phyloP scores from a whole-genome alignment of 1,140 invertebrate genomes.

The Orchestia grillus region DNA sequence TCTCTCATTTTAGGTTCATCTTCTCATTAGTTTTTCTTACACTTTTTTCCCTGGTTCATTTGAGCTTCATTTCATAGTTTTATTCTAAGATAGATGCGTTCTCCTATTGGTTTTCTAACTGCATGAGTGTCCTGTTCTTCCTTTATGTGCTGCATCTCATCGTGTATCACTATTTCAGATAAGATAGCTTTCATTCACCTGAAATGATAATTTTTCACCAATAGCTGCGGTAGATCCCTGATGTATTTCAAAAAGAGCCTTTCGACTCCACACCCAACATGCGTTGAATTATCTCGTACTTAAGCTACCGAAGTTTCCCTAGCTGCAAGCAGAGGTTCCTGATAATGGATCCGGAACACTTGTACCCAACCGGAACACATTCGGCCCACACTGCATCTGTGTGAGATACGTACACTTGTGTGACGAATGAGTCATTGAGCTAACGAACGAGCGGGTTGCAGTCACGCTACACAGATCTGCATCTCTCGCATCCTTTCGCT shows the following conservation, averaged over 20 bases:
- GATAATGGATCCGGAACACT: background rate
- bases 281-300: background rate
- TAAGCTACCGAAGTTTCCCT: background rate
- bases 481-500: background rate
- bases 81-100: too few species aligned
- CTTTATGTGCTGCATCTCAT: background rate
- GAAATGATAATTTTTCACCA: background rate
- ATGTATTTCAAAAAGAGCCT: background rate
- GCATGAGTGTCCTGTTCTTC: background rate
- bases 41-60: background rate
- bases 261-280: background rate
- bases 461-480: background rate
- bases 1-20: background rate
- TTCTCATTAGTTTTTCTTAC: background rate
- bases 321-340: background rate
- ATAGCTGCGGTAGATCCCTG: background rate
- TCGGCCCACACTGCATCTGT: background rate
- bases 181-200: background rate
- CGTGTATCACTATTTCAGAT: background rate
- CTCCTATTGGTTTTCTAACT: too few species aligned
- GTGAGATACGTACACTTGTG: background rate
- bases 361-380: background rate
- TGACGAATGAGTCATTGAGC: background rate
- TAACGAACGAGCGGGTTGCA: background rate
- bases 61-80: background rate